Evolutionary conservation across 2,888 invertebrate species (phyloP), one percentile per base, ranked within the genome.

Genomic region (Chorisops tibialis): DNA sequence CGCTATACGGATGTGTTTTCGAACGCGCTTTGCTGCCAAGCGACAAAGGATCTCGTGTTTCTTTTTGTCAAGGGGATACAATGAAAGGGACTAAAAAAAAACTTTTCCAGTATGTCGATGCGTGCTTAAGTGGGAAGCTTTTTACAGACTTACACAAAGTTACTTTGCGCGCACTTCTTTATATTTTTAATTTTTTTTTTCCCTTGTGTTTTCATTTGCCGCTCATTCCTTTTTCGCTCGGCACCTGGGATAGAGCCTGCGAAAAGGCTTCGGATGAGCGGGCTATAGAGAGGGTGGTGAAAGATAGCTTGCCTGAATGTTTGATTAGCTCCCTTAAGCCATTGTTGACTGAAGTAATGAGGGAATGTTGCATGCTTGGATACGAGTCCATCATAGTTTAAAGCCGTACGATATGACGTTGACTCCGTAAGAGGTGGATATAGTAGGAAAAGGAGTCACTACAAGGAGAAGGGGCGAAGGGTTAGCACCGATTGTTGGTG

Each of bases 281-380:
- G n/a, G 22, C 22, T 48, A 22, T 1, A 19, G 47, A 47, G 7
- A 9, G 18, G 7, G 22, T 21, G 41, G 21, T 16, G 56, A 45
- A 45, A 18, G 24, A 24, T 11, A 56, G 30, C 30, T 45, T 45
- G 22, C 7, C 35, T 56, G 56, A 56, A 56, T 45, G 56, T 56
- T 56, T 56, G 56, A 56, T 56, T 56, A 56, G 43, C 56, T 56
- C 56, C 56, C 56, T 56, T 45, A 18, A 54, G 43, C 56, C 30
- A 35, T 56, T 43, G 56, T 56, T 45, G 24, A 24, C 43, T 45
- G 56, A 56, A 56, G 56, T 56, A 43, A 56, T 45, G 56, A 41
- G 54, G 7, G 56, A n/a, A 43, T 56, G 45, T 30, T 24, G 43
- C 16, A 54, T 12, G 22, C 39, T 21, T 43, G 14, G 24, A 11